These are phyloP conservation scores for Alloscopus bannaensis DNA, from an alignment of 2,888 invertebrate species.

Conservation along the genomic window DNA sequence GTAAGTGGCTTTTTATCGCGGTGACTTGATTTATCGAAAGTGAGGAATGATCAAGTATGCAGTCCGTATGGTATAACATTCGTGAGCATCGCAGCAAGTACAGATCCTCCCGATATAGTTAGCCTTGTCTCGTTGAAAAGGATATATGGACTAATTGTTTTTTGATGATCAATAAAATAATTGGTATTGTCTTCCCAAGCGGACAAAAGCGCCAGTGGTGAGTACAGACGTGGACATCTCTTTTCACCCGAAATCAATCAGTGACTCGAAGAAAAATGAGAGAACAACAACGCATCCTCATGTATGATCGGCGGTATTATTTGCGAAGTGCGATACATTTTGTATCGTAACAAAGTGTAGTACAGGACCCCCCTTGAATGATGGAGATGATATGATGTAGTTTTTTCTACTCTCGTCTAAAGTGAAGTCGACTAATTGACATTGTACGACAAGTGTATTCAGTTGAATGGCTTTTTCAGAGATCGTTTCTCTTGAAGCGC, in stretches of 20 bases:
- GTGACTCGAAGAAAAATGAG: too few relatives aligned
- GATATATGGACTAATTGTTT: conserved; percentile 11
- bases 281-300: too few relatives aligned
- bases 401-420: not conserved
- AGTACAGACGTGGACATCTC: too few relatives aligned
- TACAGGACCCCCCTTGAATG: too few relatives aligned
- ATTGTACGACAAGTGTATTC: conserved; percentile 10
- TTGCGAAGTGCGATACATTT: not conserved
- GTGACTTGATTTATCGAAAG: conserved; percentile 8
- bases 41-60: not conserved
- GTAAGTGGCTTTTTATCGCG: conserved; percentile 6
- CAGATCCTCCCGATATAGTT: not conserved
- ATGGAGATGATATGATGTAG: too few relatives aligned
- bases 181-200: too few relatives aligned
- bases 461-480: too few relatives aligned
- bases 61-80: not conserved
- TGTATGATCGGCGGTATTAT: too few relatives aligned
- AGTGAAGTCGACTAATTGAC: conserved; percentile 4
- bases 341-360: not conserved
- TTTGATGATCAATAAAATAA: conserved; percentile 24
- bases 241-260: not conserved
- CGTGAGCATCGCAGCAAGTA: not conserved
- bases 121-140: not conserved
- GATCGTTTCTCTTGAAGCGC: not conserved
- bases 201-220: too few relatives aligned